Base-by-base conservation (phyloP, 2,888 invertebrate species). In the Osmoderma eremita region DNA sequence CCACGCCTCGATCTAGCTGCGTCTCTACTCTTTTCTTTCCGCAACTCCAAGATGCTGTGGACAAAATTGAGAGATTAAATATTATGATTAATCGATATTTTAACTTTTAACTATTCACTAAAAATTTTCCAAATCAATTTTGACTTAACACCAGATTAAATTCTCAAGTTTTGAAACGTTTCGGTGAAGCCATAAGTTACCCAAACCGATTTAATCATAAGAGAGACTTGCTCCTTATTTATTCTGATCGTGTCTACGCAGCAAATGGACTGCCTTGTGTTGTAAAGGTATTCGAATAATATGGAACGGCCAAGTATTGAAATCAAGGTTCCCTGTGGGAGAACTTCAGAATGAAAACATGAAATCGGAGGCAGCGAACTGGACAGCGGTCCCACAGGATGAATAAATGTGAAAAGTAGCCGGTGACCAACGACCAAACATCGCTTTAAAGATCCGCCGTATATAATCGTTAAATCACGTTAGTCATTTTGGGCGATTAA, bases 21-120 rank as follows among this genome's bases (percentile, higher is more conserved):
- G 81, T 96, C 96, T 76, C 96, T 85, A 74, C 94, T 95, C 82
- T 96, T 96, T 83, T 96, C 96, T 85, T 96, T 96, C 72, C 96
- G 88, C 69, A 96, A 86, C 83, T 96, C 96, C 83, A 96, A 88
- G 80, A 96, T 95, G 83, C 96, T 96, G 90, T 83, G 89, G 89
- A 78, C 76, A 65, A 42, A 42, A 42, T n/a, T 6, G 30, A 2
- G 6, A 30, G 10, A 30, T 30, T 6, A 42, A 42, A 3, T n/a
- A n/a, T n/a, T 6, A 3, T 5, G 42, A 15, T 42, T 1, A 13
- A 5, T 2, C n/a, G 42, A 13, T n/a, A 30, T 30, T 10, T 5
- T 30, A 1, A 10, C 6, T 6, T 30, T 30, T 30, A 8, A 30
- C 30, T 30, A 30, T 5, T 5, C 1, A 8, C 30, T 30, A 30